phyloP scores from a whole-genome alignment of 2,888 invertebrate species.

The Geotrupes spiniger region DNA sequence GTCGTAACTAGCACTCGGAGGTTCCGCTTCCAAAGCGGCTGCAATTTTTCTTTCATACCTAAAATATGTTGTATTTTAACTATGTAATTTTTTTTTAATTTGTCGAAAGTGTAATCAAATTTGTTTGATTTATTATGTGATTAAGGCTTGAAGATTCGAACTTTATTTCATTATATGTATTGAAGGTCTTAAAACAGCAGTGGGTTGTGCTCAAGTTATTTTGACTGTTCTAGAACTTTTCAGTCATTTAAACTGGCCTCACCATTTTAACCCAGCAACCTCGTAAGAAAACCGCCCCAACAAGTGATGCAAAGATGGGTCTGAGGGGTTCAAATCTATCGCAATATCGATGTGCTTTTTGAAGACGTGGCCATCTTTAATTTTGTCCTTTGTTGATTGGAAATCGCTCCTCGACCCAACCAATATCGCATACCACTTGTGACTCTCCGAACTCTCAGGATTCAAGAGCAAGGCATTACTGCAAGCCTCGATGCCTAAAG shows the following conservation, averaged over 20 bases:
- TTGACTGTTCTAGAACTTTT: background rate
- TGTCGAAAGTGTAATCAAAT: background rate
- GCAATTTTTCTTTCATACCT: constrained; percentile 69
- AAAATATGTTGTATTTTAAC: background rate
- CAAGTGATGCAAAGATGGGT: constrained; percentile 64
- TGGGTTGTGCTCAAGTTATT: no score
- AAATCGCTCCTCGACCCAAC: constrained; percentile 62
- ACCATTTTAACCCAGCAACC: constrained; percentile 51
- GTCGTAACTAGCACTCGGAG: constrained; percentile 60
- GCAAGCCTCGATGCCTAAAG: constrained; percentile 57
- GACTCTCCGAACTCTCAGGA: constrained; percentile 56
- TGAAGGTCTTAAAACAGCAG: no score
- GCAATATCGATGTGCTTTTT: constrained; percentile 68
- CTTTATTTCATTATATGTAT: no score
- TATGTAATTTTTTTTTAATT: background rate
- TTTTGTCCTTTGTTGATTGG: constrained; percentile 61
- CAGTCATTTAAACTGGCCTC: constrained; percentile 6
- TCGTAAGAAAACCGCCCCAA: constrained; percentile 69
- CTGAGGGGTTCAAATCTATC: constrained; percentile 58
- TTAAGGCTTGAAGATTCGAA: no score
- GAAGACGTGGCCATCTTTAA: constrained; percentile 63
- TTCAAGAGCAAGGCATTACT: constrained; percentile 54
- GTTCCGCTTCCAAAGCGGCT: constrained; percentile 60
- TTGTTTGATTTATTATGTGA: no score
- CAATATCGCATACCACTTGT: constrained; percentile 74